Percentiles rank a stretch among this genome's conserved stretches.
Conservation (phyloP, 92 coral and sea anemone species). For the Siderastrea siderea region DNA sequence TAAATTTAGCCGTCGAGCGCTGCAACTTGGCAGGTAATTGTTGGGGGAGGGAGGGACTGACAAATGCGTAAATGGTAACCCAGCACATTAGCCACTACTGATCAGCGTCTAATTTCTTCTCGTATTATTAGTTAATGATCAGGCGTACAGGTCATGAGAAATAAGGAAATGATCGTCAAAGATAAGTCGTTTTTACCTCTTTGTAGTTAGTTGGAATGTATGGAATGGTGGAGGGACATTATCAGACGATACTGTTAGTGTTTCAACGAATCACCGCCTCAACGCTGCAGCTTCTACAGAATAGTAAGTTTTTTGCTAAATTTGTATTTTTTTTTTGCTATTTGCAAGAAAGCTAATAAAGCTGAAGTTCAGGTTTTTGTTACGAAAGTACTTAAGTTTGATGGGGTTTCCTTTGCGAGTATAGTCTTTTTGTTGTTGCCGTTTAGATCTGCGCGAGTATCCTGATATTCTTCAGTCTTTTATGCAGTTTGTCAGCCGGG, state of each 20-base stretch:
- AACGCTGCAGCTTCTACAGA: slow-evolving; percentile 81
- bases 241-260: slow-evolving; percentile 66
- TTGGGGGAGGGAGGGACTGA: too few relatives aligned
- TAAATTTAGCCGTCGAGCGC: too few relatives aligned
- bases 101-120: too few relatives aligned
- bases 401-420: too few relatives aligned
- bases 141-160: too few relatives aligned
- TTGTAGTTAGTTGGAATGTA: slow-evolving; percentile 94
- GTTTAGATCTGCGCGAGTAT: slow-evolving; percentile 81
- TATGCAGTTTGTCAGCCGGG: slow-evolving; percentile 86
- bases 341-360: not conserved
- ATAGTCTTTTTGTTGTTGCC: not conserved
- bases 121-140: too few relatives aligned
- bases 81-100: too few relatives aligned
- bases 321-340: not conserved
- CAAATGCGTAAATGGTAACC: too few relatives aligned
- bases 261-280: slow-evolving; percentile 83
- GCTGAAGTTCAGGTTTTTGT: not conserved
- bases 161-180: too few relatives aligned
- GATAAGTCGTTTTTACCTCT: not conserved
- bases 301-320: slow-evolving; percentile 63
- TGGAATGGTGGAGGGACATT: slow-evolving; percentile 82
- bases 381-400: not conserved
- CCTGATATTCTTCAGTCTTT: slow-evolving; percentile 92
- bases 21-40: too few relatives aligned